These are phyloP conservation scores for Cylas formicarius DNA, from an alignment of 1,140 invertebrate species.

Conservation along the genomic window DNA sequence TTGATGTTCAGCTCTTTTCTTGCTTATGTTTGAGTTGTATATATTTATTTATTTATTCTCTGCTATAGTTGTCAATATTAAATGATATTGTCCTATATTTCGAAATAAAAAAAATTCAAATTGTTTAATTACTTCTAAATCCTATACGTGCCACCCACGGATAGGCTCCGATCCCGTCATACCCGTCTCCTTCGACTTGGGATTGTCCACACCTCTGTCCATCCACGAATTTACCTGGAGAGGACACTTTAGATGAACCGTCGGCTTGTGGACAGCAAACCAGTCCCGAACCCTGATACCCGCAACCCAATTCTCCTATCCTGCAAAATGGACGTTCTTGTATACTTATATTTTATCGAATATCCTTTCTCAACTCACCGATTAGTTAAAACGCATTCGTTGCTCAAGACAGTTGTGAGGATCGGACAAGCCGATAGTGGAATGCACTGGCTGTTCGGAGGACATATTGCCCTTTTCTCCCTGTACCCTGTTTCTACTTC, in stretches of 20 bases:
- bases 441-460: slow-evolving; percentile 33
- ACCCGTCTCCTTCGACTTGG: slow-evolving; percentile 54
- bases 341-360: not conserved
- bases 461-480: slow-evolving; percentile 31
- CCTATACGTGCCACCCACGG: slow-evolving; percentile 60
- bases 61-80: not conserved
- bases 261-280: slow-evolving; percentile 41
- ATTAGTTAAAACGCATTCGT: slow-evolving; percentile 35
- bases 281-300: slow-evolving; percentile 39
- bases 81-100: not conserved
- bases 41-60: slow-evolving; percentile 1
- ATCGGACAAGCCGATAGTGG: slow-evolving; percentile 36
- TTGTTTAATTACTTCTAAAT: slow-evolving; percentile 59
- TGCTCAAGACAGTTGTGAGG: slow-evolving; percentile 35
- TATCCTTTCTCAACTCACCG: slow-evolving; percentile 28
- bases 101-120: slow-evolving; percentile 1
- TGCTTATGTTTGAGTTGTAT: not conserved
- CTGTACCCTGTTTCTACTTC: too few relatives aligned
- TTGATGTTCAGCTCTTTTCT: too few relatives aligned
- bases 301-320: slow-evolving; percentile 40
- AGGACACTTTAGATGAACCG: slow-evolving; percentile 7
- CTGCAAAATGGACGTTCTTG: slow-evolving; percentile 25
- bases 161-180: slow-evolving; percentile 56
- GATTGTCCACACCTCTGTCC: slow-evolving; percentile 50
- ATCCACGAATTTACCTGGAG: slow-evolving; percentile 25